Evolutionary conservation across 2,797 vertebrate genomes (phyloP), one percentile per base, ranked within the genome.

Genomic region (Sciaenops ocellatus): DNA sequence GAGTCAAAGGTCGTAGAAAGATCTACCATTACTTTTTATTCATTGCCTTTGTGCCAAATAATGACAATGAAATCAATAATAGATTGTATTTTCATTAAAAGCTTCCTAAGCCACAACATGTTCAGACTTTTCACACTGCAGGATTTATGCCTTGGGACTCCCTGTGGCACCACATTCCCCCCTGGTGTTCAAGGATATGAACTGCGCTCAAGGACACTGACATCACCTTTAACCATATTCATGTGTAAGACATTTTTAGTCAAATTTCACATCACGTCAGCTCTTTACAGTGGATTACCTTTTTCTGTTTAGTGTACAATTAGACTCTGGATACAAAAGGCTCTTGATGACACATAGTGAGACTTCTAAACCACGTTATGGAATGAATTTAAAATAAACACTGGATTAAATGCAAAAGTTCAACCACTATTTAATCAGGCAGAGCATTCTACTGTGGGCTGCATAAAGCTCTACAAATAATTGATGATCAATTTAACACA

Each of bases 131-230:
- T 57, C 20, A 52, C 13, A 18, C 34, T 55, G 30, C 55, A 80
- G 56, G 38, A 38, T 41, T 56, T 66, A 28, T 41, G 56, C 34
- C 22, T 42, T 46, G 52, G 60, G 56, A 65, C 28, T 60, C 55
- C 61, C 30, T 34, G 72, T 73, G 77, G 87, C 80, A 77, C 82
- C 65, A 89, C 69, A 85, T 84, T 76, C 22, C 91, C 93, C 81
- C 88, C 94, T 94, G 69, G 77, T 93, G 94, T 73, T 79, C 64
- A 73, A 15, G 8, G 42, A 48, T 4, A 34, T 34, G 28, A 78
- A 93, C 73, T 92, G 78, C 89, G 51, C 13, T 5, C 22, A 28
- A n/a, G 18, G 61, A 22, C 4, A 42, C 0, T 1, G 6, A 18
- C 12, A 26, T 47, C 22, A 57, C 26, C 16, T 2, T 17, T 12